Conservation (phyloP, 2,888 invertebrate species). For the Dolichomitus sp. region DNA sequence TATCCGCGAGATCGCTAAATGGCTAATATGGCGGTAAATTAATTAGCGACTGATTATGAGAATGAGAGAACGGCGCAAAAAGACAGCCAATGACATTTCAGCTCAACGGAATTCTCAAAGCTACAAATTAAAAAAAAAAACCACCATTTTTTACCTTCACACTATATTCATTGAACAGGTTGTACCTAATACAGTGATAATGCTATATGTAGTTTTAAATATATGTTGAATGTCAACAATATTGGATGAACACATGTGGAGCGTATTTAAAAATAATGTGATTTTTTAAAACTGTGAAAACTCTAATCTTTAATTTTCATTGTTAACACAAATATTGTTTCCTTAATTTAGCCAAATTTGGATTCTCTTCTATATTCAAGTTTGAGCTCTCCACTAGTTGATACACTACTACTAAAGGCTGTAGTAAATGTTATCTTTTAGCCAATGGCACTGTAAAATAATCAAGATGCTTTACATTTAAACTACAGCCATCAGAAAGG, state of each 20-base stretch:
- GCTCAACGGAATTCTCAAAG: neutral
- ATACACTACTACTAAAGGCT: no score
- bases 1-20: slow-evolving; percentile 72
- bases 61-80: neutral
- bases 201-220: neutral
- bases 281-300: neutral
- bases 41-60: slow-evolving; percentile 66
- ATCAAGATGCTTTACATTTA: no score
- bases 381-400: no score
- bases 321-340: no score
- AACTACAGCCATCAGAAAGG: no score
- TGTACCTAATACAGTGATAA: neutral
- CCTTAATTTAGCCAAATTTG: no score
- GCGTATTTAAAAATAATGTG: neutral
- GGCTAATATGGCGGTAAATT: slow-evolving; percentile 75
- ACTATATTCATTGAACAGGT: neutral
- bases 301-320: no score
- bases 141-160: neutral
- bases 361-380: no score
- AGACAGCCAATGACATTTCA: neutral
- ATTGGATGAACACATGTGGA: neutral
- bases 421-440: no score
- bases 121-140: neutral
- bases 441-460: no score
- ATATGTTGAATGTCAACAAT: neutral